These are phyloP conservation scores for Argopecten irradians DNA, from an alignment of 1,140 invertebrate genomes.

Conservation along the genomic window DNA sequence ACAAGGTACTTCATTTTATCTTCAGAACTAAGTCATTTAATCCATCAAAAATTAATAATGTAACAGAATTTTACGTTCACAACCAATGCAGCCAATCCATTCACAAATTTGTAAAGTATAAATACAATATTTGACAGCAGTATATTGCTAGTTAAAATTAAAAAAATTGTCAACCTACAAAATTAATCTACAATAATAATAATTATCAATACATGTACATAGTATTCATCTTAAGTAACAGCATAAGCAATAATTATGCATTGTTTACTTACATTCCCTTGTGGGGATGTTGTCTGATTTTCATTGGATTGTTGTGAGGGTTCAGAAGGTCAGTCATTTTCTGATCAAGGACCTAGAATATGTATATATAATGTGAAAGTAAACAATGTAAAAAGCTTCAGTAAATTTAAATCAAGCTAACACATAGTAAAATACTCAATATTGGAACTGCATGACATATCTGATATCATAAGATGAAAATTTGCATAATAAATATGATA, in stretches of 20 bases:
- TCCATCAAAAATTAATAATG: not conserved
- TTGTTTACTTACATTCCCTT: conserved; percentile 72
- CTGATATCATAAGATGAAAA: not conserved
- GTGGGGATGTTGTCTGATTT: conserved; percentile 68
- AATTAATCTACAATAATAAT: no score
- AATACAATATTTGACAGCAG: not conserved
- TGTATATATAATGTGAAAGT: not conserved
- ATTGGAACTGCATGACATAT: not conserved
- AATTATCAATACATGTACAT: no score
- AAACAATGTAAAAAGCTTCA: not conserved
- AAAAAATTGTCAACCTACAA: no score
- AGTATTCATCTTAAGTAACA: not conserved
- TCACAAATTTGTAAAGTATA: no score
- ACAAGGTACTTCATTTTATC: not conserved
- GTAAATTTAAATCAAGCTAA: not conserved
- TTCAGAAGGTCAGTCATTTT: conserved; percentile 72
- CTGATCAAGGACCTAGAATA: conserved; percentile 68
- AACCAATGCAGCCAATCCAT: not conserved
- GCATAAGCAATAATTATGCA: not conserved
- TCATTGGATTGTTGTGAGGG: conserved; percentile 70
- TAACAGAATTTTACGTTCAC: not conserved
- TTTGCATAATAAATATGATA: no score
- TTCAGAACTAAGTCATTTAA: no score
- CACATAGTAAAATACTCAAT: not conserved
- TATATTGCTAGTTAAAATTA: no score